These are phyloP conservation scores for Kryptopterus vitreolus DNA, from an alignment of 2,797 vertebrate genomes.

Conservation along the genomic window DNA sequence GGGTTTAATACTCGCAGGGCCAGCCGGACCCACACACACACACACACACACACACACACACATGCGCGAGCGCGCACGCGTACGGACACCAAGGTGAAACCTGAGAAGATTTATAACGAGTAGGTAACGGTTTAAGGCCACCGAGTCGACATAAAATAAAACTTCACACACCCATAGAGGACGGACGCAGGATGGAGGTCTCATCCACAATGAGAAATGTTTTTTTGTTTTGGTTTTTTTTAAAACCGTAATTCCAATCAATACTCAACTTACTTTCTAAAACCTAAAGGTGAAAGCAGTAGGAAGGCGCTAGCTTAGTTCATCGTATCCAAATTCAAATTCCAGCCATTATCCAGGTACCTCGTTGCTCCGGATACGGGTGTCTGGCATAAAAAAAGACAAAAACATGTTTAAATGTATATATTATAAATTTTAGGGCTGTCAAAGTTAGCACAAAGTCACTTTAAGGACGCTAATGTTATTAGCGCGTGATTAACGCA, in stretches of 20 bases:
- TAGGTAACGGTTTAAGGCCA: conserved; percentile 77
- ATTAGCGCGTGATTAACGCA: too few relatives aligned
- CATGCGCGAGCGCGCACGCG: neutral
- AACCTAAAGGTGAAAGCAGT: neutral
- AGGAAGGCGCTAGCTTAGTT: too few relatives aligned
- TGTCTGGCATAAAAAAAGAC: too few relatives aligned
- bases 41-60: conserved; percentile 9
- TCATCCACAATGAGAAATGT: conserved; percentile 3
- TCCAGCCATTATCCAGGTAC: too few relatives aligned
- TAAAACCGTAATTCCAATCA: conserved; percentile 52
- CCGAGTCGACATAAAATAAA: conserved; percentile 61
- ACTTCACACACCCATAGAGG: conserved; percentile 65
- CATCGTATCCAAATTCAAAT: too few relatives aligned
- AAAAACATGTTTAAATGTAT: too few relatives aligned
- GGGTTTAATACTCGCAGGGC: conserved; percentile 40
- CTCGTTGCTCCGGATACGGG: too few relatives aligned
- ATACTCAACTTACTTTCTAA: conserved; percentile 48
- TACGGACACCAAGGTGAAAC: conserved; percentile 71
- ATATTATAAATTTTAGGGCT: too few relatives aligned
- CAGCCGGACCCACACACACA: conserved; percentile 15
- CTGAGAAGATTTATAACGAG: conserved; percentile 81
- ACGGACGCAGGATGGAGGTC: conserved; percentile 54
- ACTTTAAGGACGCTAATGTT: too few relatives aligned
- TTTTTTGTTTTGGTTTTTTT: too few relatives aligned
- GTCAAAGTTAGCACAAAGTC: too few relatives aligned